phyloP scores from a whole-genome alignment of 2,888 invertebrate species.

The Serripes groenlandicus region DNA sequence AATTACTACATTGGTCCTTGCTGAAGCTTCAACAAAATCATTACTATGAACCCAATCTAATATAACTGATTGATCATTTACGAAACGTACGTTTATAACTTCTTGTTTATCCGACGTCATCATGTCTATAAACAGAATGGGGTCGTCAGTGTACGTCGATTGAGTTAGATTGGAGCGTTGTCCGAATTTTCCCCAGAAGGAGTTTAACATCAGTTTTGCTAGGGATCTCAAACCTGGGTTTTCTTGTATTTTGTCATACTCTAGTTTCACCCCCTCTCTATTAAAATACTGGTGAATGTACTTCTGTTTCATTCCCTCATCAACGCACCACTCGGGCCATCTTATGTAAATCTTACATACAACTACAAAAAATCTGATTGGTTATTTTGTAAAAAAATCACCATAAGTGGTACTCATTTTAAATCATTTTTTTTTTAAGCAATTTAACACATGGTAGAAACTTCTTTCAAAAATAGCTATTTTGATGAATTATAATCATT shows the following conservation, averaged over 20 bases:
- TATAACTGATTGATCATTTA: constrained; percentile 27
- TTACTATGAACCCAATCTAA: constrained; percentile 30
- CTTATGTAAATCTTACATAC: too few relatives aligned
- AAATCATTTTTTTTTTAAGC: too few relatives aligned
- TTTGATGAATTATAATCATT: too few relatives aligned
- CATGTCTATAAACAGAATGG: constrained; percentile 24
- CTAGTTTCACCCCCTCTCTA: constrained; percentile 29
- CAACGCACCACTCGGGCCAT: constrained; percentile 69
- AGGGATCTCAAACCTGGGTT: constrained; percentile 39
- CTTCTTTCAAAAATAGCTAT: too few relatives aligned
- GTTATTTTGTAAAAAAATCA: too few relatives aligned
- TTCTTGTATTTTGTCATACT: constrained; percentile 22
- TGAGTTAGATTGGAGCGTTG: constrained; percentile 33
- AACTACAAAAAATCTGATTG: too few relatives aligned
- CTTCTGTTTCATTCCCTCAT: constrained; percentile 60
- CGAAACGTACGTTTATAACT: constrained; percentile 22
- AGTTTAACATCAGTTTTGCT: constrained; percentile 40
- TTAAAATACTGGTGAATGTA: constrained; percentile 66
- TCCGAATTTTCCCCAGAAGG: constrained; percentile 38
- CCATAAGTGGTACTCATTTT: too few relatives aligned
- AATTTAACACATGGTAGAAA: too few relatives aligned
- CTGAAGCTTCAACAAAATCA: constrained; percentile 36
- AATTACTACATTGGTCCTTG: constrained; percentile 42
- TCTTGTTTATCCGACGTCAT: constrained; percentile 33
- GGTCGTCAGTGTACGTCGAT: constrained; percentile 7